A percentile compares a stretch with the other conserved stretches of the same genome.
phyloP scores from a whole-genome alignment of 2,888 invertebrate species.

The Lordiphosa fenestrarum region DNA sequence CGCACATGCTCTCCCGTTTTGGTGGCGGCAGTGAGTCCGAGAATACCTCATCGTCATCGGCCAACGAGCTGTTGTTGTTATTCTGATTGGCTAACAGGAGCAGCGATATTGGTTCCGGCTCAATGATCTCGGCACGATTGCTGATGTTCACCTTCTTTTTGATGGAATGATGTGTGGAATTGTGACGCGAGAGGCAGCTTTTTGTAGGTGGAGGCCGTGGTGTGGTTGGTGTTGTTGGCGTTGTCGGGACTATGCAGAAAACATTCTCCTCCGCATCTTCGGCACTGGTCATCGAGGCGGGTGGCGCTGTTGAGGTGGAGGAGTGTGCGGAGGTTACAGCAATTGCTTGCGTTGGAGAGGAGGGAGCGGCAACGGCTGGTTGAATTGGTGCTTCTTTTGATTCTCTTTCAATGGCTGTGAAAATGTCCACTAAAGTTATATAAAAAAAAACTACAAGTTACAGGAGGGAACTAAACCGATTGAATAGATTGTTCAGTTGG shows the following conservation, averaged over 20 bases:
- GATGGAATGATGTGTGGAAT: slow-evolving; percentile 78
- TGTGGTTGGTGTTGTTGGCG: slow-evolving; percentile 14
- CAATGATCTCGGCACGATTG: slow-evolving; percentile 78
- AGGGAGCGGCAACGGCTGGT: not conserved
- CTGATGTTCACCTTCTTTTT: slow-evolving; percentile 80
- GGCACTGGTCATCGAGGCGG: slow-evolving; percentile 62
- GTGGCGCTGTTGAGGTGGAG: slow-evolving; percentile 65
- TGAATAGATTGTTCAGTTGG: too few relatives aligned
- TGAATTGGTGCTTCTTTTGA: slow-evolving; percentile 5
- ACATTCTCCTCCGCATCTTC: slow-evolving; percentile 35
- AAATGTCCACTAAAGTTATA: slow-evolving; percentile 30
- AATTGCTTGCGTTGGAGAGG: slow-evolving; percentile 6
- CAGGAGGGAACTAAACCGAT: too few relatives aligned
- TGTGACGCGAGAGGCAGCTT: slow-evolving; percentile 79
- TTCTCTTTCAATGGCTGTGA: slow-evolving; percentile 22
- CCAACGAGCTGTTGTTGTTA: slow-evolving; percentile 53
- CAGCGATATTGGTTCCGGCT: slow-evolving; percentile 71
- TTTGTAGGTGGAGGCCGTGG: slow-evolving; percentile 63
- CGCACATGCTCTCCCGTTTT: slow-evolving; percentile 81
- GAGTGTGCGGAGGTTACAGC: slow-evolving; percentile 46
- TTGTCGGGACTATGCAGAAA: slow-evolving; percentile 13
- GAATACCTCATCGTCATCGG: slow-evolving; percentile 85
- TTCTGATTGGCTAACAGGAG: slow-evolving; percentile 49
- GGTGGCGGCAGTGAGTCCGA: slow-evolving; percentile 81
- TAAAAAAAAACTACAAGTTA: slow-evolving; percentile 14